These are phyloP conservation scores for Temnothorax nylanderi DNA, from an alignment of 1,140 invertebrate species.

Conservation along the genomic window DNA sequence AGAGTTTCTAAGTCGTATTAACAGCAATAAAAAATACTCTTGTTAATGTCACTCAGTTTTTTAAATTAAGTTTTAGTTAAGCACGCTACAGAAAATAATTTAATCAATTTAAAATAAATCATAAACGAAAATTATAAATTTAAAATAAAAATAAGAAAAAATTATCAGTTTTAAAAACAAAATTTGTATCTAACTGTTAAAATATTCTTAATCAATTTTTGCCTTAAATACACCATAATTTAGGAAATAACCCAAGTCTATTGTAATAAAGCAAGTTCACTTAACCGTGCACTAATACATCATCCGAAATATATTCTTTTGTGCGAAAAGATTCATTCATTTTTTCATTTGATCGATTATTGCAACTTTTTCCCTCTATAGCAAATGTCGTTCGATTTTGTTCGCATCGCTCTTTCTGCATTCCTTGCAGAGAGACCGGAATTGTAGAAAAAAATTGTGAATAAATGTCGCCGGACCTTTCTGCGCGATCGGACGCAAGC, in stretches of 20 bases:
- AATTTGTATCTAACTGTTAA: background rate
- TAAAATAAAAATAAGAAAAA: background rate
- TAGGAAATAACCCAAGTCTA: background rate
- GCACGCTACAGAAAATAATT: background rate
- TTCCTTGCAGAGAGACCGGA: slow-evolving; percentile 41
- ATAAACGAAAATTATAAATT: background rate
- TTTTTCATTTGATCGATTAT: slow-evolving; percentile 40
- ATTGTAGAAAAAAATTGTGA: slow-evolving; percentile 44
- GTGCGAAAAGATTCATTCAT: background rate
- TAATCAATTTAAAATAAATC: background rate
- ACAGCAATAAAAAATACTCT: background rate
- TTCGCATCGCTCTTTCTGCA: slow-evolving; percentile 4
- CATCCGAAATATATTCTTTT: slow-evolving; percentile 42
- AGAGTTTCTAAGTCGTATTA: background rate
- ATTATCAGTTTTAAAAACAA: background rate
- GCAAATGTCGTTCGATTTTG: slow-evolving; percentile 37
- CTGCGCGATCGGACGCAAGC: slow-evolving; percentile 35
- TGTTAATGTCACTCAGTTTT: background rate
- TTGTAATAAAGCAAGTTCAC: background rate
- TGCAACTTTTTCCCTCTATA: background rate
- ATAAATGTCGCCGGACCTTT: slow-evolving; percentile 64
- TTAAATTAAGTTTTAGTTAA: background rate
- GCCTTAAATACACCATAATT: background rate
- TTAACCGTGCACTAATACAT: background rate
- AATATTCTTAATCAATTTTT: background rate